Base-by-base conservation (phyloP, 2,888 invertebrate genomes). In the Oligia strigilis region DNA sequence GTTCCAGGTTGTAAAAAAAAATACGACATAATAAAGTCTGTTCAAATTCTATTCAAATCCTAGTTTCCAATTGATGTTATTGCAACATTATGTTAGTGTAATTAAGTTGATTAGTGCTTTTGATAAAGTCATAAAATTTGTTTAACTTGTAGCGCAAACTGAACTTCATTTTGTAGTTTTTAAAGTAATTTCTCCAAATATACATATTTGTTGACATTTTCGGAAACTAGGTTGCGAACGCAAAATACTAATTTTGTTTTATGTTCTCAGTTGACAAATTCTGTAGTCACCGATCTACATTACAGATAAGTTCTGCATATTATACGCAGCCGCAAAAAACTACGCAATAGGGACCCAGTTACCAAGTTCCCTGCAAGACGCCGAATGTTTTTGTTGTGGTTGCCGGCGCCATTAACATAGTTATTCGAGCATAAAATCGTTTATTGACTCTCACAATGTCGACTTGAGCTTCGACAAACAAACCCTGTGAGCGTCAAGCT, bases 351-450 rank as follows among this genome's bases (percentile, higher is more conserved):
- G 83, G 77, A 73, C 76, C 81, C 78, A 78, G 70, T 84, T 84
- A 83, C 77, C 89, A 85, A 92, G 88, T 87, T 85, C 87, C 86
- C 89, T 76, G 76, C 77, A 90, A 92, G 92, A 90, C 87, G 86
- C 80, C 86, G 84, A 89, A 90, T 93, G 93, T 94, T 95, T 94
- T 95, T 95, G 93, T 94, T 94, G 90, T 91, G 91, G 89, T 91
- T 89, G 87, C 87, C 80, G 81, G 86, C 88, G 87, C 90, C 89
- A 96, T 96, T 95, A 95, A 88, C 95, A 95, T 95, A 95, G 93
- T 95, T 94, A 94, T 94, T 95, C 93, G 91, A 92, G 93, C 95
- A 93, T 95, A 90, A 94, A 95, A 95, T 94, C 91, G 93, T 94
- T 94, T 94, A 94, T 94, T 94, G 94, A 94, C 94, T 93, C 89